These are phyloP conservation scores for Hydrozoanthus tunicans DNA, from an alignment of 64 coral and sea anemone genomes.

Conservation along the genomic window DNA sequence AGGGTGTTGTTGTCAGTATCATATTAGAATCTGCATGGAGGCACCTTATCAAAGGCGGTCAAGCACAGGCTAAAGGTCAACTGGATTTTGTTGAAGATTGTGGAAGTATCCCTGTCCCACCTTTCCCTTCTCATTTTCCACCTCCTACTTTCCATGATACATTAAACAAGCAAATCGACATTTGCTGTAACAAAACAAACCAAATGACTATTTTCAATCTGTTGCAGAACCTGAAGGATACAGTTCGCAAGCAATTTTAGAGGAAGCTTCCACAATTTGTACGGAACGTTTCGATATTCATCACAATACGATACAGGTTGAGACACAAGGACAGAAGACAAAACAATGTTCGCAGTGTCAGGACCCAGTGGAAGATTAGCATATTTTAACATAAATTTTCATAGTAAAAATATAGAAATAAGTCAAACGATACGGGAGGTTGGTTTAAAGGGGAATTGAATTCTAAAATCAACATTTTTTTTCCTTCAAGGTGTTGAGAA, in stretches of 20 bases:
- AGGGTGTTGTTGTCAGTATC: too few relatives aligned
- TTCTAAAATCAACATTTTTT: too few relatives aligned
- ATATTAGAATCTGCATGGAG: too few relatives aligned
- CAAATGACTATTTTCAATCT: neutral
- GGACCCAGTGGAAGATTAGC: slow-evolving; percentile 33
- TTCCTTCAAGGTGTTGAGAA: too few relatives aligned
- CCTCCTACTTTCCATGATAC: too few relatives aligned
- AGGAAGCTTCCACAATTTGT: slow-evolving; percentile 47
- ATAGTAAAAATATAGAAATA: too few relatives aligned
- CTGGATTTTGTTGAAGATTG: too few relatives aligned
- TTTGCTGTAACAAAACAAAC: neutral
- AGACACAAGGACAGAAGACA: slow-evolving; percentile 31
- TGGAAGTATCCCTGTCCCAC: too few relatives aligned
- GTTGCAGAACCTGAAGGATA: slow-evolving; percentile 34
- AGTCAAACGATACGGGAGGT: neutral
- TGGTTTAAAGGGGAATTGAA: neutral
- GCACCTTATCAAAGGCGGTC: too few relatives aligned
- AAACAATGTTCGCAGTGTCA: slow-evolving; percentile 27
- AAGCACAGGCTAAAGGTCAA: too few relatives aligned
- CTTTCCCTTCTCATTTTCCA: too few relatives aligned
- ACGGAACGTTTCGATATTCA: slow-evolving; percentile 49
- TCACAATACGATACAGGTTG: slow-evolving; percentile 49
- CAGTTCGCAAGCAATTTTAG: slow-evolving; percentile 46
- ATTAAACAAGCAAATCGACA: neutral
- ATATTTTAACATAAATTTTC: neutral